A percentile compares a stretch with the other conserved stretches of the same genome.
These are phyloP conservation scores for Leucosticte australis DNA, from an alignment of 2,113 vertebrate species.

Conservation along the genomic window DNA sequence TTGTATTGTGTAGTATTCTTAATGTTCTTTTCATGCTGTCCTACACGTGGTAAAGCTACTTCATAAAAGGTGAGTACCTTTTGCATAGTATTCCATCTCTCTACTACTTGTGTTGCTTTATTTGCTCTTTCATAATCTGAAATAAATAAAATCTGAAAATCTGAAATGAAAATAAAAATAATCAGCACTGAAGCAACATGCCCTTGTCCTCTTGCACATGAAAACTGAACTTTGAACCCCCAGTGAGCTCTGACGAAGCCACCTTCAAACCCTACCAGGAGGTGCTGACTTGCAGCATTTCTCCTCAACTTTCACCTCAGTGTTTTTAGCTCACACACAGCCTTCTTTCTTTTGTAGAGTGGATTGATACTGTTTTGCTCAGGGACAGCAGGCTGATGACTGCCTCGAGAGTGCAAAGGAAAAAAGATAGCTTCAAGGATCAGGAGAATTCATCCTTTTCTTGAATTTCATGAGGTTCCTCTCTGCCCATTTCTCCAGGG, in stretches of 20 bases:
- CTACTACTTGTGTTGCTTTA: neutral
- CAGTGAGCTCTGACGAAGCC: neutral
- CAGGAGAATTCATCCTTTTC: neutral
- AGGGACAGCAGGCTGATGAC: neutral
- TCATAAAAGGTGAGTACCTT: neutral
- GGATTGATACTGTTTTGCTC: neutral
- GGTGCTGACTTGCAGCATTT: neutral
- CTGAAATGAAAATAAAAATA: neutral
- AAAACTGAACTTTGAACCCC: neutral
- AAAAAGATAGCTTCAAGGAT: neutral
- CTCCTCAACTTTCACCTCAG: neutral
- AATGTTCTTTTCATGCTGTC: neutral
- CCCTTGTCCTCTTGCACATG: neutral
- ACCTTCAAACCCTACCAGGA: neutral
- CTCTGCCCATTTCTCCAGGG: neutral
- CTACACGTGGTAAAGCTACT: neutral
- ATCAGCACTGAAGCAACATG: neutral
- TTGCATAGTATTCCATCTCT: neutral
- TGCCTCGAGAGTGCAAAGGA: neutral
- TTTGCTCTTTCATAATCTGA: neutral
- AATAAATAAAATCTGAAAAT: neutral
- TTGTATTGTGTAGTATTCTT: neutral
- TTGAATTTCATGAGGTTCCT: neutral
- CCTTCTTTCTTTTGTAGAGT: neutral
- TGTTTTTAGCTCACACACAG: neutral